A percentile compares a stretch with the other conserved stretches of the same genome.
Conservation (phyloP, 2,888 invertebrate species). For the Cerastis leucographa region DNA sequence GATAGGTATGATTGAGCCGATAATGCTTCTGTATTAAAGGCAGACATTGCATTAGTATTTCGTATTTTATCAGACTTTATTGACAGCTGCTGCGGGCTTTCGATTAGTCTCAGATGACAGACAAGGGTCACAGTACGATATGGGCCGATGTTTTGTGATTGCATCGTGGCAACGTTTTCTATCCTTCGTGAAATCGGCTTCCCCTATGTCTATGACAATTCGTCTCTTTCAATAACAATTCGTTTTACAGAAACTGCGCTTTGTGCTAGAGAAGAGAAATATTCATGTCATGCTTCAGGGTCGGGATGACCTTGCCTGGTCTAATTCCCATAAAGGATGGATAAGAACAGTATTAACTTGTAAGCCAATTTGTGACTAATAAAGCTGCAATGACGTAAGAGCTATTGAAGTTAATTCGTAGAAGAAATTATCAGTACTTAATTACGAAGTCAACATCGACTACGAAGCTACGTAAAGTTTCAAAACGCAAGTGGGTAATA, state of each 20-base stretch:
- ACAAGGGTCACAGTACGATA: not conserved
- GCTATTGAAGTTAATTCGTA: slow-evolving; percentile 25
- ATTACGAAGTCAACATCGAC: slow-evolving; percentile 13
- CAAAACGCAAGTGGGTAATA: slow-evolving; percentile 13
- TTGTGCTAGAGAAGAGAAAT: not conserved
- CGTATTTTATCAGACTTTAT: not conserved
- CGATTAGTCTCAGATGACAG: slow-evolving; percentile 10
- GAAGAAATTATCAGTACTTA: slow-evolving; percentile 16
- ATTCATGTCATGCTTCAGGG: not conserved
- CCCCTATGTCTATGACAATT: not conserved
- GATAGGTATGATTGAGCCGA: not conserved
- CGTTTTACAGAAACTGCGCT: not conserved
- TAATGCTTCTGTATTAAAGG: not conserved
- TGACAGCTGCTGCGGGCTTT: slow-evolving; percentile 11
- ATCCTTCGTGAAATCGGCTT: not conserved
- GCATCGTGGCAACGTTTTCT: not conserved
- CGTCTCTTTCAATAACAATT: not conserved
- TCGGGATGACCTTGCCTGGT: slow-evolving; percentile 1
- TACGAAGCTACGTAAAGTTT: slow-evolving; percentile 18
- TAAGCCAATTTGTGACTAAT: slow-evolving; percentile 14
- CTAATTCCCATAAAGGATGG: slow-evolving; percentile 5
- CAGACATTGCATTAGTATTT: slow-evolving; percentile 3
- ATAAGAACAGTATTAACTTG: slow-evolving; percentile 19
- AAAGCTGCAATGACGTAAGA: slow-evolving; percentile 17
- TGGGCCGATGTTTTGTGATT: not conserved